phyloP scores from a whole-genome alignment of 2,888 invertebrate genomes.

The Xanthorhoe spadicearia region DNA sequence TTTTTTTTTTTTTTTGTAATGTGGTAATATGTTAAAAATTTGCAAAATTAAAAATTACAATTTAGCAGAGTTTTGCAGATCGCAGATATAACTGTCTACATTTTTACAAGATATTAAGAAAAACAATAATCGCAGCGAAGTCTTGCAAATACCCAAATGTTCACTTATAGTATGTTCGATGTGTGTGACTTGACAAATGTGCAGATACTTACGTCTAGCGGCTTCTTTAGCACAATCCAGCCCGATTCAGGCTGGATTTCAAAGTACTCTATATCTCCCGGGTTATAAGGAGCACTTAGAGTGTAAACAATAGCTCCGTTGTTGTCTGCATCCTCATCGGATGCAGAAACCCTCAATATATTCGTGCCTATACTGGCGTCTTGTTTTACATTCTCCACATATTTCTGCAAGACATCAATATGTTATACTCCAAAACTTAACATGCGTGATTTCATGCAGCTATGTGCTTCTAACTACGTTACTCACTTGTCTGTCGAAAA shows the following conservation, averaged over 20 bases:
- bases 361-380: slow-evolving; percentile 98
- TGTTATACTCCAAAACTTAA: slow-evolving; percentile 47
- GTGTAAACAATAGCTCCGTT: slow-evolving; percentile 98
- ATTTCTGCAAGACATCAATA: slow-evolving; percentile 89
- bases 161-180: slow-evolving; percentile 34
- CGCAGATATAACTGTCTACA: not conserved
- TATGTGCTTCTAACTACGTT: slow-evolving; percentile 42
- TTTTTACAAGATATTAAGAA: too few species aligned
- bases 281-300: slow-evolving; percentile 94
- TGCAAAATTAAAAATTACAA: too few species aligned
- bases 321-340: slow-evolving; percentile 98
- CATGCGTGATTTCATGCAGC: slow-evolving; percentile 66
- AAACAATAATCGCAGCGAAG: slow-evolving; percentile 1
- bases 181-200: slow-evolving; percentile 45
- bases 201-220: slow-evolving; percentile 95
- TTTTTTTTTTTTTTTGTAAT: too few species aligned
- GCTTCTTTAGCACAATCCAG: slow-evolving; percentile 98
- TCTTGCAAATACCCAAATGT: slow-evolving; percentile 21
- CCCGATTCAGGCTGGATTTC: slow-evolving; percentile 98
- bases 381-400: slow-evolving; percentile 98
- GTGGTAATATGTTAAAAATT: too few species aligned
- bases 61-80: not conserved
- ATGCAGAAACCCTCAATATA: slow-evolving; percentile 96
- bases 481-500: slow-evolving; percentile 96
- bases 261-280: slow-evolving; percentile 96